phyloP scores from a whole-genome alignment of 2,113 vertebrate species.

The Oophaga pumilio region DNA sequence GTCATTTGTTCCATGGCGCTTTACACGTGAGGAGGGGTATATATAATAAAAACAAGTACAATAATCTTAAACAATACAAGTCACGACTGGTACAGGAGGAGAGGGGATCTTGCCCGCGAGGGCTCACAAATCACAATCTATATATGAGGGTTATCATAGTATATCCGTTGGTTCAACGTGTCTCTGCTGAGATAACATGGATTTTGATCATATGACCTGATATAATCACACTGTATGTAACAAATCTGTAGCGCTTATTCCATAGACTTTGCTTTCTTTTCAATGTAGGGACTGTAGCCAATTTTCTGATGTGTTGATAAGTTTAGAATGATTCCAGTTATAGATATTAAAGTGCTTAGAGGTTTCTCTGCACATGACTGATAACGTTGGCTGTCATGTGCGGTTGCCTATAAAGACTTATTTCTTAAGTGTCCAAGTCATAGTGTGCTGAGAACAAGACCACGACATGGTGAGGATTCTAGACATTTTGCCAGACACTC shows the following conservation, averaged over 20 bases:
- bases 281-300: background rate
- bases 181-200: background rate
- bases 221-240: background rate
- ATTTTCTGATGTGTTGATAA: background rate
- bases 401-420: background rate
- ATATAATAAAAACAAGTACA: too few species aligned
- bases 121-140: too few species aligned
- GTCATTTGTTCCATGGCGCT: too few species aligned
- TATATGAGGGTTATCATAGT: background rate
- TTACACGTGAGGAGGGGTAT: too few species aligned
- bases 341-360: background rate
- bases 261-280: background rate
- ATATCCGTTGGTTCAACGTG: background rate
- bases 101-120: too few species aligned
- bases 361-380: background rate
- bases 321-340: background rate
- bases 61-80: too few species aligned
- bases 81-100: too few species aligned
- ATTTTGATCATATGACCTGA: background rate
- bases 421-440: background rate
- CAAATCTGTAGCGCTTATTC: background rate
- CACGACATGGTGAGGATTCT: background rate
- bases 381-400: background rate
- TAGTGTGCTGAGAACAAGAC: background rate
- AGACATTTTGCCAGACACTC: background rate